Percentiles rank a stretch among this genome's conserved stretches.
Evolutionary conservation across 2,113 vertebrate species (phyloP).

Genomic region (Toxotes chatareus): DNA sequence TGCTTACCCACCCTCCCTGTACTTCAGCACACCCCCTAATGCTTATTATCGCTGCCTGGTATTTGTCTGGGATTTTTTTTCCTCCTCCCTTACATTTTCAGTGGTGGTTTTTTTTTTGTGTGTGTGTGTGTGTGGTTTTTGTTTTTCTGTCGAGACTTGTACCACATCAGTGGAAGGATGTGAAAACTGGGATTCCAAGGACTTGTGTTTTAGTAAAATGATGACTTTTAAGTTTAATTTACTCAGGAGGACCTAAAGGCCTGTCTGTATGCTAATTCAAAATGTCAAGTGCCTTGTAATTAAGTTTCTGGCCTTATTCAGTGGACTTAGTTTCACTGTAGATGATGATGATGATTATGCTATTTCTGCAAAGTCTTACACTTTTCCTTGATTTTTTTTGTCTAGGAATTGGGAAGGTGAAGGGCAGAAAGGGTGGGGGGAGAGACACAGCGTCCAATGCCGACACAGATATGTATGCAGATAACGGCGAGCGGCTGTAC

Average conservation of each 20-base stretch:
- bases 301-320: neutral
- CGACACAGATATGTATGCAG: conserved; percentile 86
- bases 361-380: neutral
- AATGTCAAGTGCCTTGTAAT: conserved; percentile 2
- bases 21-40: conserved; percentile 57
- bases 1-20: conserved; percentile 51
- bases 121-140: conserved; percentile 22
- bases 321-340: neutral
- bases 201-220: conserved; percentile 12
- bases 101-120: neutral
- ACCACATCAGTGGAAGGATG: neutral
- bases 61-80: conserved; percentile 48
- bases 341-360: neutral
- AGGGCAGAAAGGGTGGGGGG: conserved; percentile 87
- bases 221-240: conserved; percentile 16
- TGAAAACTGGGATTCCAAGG: conserved; percentile 10
- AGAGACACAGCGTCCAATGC: conserved; percentile 88
- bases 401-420: conserved; percentile 92
- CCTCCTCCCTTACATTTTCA: conserved; percentile 32
- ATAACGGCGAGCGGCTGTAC: conserved; percentile 90
- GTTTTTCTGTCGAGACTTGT: conserved; percentile 46
- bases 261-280: neutral
- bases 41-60: conserved; percentile 63
- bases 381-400: conserved; percentile 8
- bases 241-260: neutral